Evolutionary conservation across 2,113 vertebrate genomes (phyloP).

Genomic region (Butorides virescens): DNA sequence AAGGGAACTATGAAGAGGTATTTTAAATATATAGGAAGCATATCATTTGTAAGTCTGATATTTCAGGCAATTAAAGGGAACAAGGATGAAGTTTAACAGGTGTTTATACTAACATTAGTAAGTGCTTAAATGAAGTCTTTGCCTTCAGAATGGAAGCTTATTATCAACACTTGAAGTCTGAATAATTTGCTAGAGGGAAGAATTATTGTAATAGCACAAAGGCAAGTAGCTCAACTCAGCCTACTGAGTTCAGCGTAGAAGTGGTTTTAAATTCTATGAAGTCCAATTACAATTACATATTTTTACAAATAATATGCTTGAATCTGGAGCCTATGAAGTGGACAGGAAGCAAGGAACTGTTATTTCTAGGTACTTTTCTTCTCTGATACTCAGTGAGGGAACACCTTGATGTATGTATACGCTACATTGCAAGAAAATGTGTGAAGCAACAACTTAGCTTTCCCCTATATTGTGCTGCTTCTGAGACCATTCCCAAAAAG

Average conservation of each 20-base stretch:
- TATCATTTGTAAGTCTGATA: neutral
- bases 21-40: neutral
- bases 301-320: neutral
- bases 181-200: neutral
- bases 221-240: neutral
- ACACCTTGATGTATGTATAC: neutral
- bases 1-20: neutral
- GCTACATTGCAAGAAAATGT: neutral
- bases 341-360: neutral
- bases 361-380: neutral
- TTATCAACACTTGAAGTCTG: neutral
- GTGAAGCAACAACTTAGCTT: neutral
- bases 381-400: neutral
- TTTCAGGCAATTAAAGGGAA: slow-evolving; percentile 1
- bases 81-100: neutral
- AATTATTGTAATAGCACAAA: neutral
- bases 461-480: neutral
- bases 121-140: neutral
- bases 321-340: neutral
- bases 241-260: neutral
- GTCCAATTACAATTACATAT: neutral
- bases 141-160: neutral
- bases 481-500: neutral
- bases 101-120: neutral
- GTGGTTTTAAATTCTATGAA: neutral